phyloP scores from a whole-genome alignment of 1,140 invertebrate species.

The Lepidotrigona ventralis region DNA sequence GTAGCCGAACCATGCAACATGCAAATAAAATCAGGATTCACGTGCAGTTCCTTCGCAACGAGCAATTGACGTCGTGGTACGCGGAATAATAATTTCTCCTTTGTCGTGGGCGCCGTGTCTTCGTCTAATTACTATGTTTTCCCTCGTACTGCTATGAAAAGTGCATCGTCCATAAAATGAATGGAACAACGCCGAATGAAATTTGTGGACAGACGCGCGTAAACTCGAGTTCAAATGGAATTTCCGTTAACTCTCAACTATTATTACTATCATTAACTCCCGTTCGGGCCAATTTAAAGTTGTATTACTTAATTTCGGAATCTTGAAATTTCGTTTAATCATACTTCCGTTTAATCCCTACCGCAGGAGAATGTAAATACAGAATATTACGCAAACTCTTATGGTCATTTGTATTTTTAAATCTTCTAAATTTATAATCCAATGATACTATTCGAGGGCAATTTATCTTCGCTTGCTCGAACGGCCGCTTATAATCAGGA shows the following conservation, averaged over 20 bases:
- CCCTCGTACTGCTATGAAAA: not conserved
- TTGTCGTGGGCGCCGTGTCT: not conserved
- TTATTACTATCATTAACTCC: no score
- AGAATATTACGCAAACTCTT: no score
- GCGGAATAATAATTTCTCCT: not conserved
- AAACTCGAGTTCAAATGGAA: not conserved
- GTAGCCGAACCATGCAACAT: not conserved
- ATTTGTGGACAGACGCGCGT: not conserved
- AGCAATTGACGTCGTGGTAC: not conserved
- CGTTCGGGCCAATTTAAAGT: no score
- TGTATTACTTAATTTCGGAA: no score
- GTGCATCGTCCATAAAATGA: not conserved
- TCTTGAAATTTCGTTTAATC: no score
- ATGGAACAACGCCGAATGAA: not conserved
- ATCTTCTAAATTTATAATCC: no score
- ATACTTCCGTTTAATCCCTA: no score
- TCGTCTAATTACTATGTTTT: not conserved
- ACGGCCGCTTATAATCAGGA: slow-evolving; percentile 25
- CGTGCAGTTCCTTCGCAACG: not conserved
- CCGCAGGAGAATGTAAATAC: no score
- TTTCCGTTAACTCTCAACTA: not conserved
- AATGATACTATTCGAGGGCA: no score
- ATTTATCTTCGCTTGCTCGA: not conserved
- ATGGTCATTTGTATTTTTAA: no score
- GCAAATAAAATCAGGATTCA: not conserved